These are phyloP conservation scores for Pseudomyrmex sp. DNA, from an alignment of 1,140 invertebrate genomes.

Conservation along the genomic window DNA sequence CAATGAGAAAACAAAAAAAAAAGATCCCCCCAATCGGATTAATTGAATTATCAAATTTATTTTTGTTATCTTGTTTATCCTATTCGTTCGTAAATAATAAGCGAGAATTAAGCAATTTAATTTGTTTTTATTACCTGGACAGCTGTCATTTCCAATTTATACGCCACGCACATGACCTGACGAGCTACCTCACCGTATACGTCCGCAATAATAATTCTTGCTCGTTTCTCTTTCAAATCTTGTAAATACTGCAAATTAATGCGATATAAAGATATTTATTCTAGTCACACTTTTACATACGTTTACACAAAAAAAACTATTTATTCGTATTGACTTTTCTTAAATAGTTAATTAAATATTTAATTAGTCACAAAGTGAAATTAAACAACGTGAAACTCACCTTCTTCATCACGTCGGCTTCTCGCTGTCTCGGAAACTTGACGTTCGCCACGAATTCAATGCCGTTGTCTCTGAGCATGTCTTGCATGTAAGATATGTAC, in stretches of 20 bases:
- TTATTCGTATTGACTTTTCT: too few species aligned
- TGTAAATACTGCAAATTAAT: slow-evolving; percentile 87
- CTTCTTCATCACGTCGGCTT: slow-evolving; percentile 83
- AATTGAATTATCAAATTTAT: background rate
- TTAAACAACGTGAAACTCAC: slow-evolving; percentile 71
- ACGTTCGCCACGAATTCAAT: slow-evolving; percentile 90
- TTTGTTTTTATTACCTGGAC: slow-evolving; percentile 75
- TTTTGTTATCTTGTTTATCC: background rate
- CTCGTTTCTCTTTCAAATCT: slow-evolving; percentile 88
- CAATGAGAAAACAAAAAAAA: slow-evolving; percentile 52
- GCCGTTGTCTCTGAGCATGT: slow-evolving; percentile 87
- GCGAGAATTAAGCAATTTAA: background rate
- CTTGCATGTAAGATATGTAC: slow-evolving; percentile 91
- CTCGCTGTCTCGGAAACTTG: slow-evolving; percentile 88
- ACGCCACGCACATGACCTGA: slow-evolving; percentile 91
- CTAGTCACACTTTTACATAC: background rate
- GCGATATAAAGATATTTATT: background rate
- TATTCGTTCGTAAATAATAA: slow-evolving; percentile 5
- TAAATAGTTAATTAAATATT: too few species aligned
- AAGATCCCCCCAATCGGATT: background rate
- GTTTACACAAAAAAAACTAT: background rate
- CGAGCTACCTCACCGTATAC: slow-evolving; percentile 89
- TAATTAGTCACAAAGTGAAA: too few species aligned
- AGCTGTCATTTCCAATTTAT: slow-evolving; percentile 88
- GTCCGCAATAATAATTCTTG: slow-evolving; percentile 93